A percentile compares a stretch with the other conserved stretches of the same genome.
These are phyloP conservation scores for Helarctos malayanus DNA, from an alignment of 2,797 vertebrate genomes.

Conservation along the genomic window DNA sequence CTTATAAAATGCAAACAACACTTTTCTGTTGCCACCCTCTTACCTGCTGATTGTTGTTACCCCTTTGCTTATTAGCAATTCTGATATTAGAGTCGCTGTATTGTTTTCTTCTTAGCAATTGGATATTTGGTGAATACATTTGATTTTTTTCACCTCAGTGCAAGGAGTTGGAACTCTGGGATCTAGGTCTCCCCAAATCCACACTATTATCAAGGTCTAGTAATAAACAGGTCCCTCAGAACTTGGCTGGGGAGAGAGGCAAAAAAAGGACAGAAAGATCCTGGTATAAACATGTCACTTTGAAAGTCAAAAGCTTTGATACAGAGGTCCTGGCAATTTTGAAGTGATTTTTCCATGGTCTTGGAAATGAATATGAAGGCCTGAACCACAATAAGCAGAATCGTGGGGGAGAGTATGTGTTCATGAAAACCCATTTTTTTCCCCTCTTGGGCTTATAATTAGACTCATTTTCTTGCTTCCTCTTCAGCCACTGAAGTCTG, in stretches of 20 bases:
- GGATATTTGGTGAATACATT: slow-evolving; percentile 46
- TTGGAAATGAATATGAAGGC: slow-evolving; percentile 41
- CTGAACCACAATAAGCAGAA: not conserved
- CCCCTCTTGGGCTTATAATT: slow-evolving; percentile 1
- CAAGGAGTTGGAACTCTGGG: not conserved
- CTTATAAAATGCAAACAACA: slow-evolving; percentile 50
- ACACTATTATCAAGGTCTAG: slow-evolving; percentile 31
- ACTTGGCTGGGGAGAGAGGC: not conserved
- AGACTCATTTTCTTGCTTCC: not conserved
- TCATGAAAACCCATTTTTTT: not conserved
- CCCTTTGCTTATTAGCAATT: slow-evolving; percentile 25
- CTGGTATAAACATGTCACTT: not conserved
- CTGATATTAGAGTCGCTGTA: not conserved
- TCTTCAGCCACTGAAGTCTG: slow-evolving; percentile 4
- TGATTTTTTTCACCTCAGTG: not conserved
- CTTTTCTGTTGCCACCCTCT: slow-evolving; percentile 31
- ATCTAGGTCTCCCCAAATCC: not conserved
- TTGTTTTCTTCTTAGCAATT: slow-evolving; percentile 14
- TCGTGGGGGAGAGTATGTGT: not conserved
- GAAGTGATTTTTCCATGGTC: slow-evolving; percentile 13
- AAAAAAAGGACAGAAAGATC: not conserved
- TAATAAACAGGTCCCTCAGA: slow-evolving; percentile 32
- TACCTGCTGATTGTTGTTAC: not conserved
- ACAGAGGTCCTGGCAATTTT: not conserved
- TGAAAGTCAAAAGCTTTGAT: slow-evolving; percentile 49